phyloP scores from a whole-genome alignment of 2,888 invertebrate species.

The Dysmachus trigonus region DNA sequence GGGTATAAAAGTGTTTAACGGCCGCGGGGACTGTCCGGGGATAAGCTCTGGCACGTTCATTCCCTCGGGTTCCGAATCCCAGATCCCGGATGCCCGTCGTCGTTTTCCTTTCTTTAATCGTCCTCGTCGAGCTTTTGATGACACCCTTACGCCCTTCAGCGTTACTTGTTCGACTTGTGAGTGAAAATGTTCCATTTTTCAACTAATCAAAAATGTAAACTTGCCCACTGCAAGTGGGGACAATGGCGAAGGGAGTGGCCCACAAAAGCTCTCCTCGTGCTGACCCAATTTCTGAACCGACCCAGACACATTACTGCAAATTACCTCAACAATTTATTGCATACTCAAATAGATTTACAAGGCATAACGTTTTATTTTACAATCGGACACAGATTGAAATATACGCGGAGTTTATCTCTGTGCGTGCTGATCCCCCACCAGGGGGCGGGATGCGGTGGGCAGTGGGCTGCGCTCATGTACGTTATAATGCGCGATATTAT shows the following conservation, averaged over 20 bases:
- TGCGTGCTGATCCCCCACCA: background rate
- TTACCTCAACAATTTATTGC: background rate
- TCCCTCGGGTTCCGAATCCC: too few relatives aligned
- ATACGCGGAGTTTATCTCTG: background rate
- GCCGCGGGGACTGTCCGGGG: background rate
- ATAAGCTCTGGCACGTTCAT: background rate
- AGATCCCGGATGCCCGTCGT: too few relatives aligned
- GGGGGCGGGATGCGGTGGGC: background rate
- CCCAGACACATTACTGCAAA: background rate
- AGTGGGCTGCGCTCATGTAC: background rate
- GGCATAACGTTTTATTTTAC: background rate
- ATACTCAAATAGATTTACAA: background rate
- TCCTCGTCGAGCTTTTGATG: background rate
- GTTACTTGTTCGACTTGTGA: background rate
- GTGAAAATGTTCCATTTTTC: background rate
- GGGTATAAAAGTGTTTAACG: conserved; percentile 9
- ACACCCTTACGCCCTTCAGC: background rate
- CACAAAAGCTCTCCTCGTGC: background rate
- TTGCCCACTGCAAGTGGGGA: background rate
- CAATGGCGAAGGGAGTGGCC: background rate
- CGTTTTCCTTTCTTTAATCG: background rate
- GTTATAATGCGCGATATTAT: background rate
- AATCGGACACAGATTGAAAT: background rate
- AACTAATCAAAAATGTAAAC: background rate
- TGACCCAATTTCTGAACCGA: background rate